These are phyloP conservation scores for Graphium colonna DNA, from an alignment of 2,888 invertebrate species.

Conservation along the genomic window DNA sequence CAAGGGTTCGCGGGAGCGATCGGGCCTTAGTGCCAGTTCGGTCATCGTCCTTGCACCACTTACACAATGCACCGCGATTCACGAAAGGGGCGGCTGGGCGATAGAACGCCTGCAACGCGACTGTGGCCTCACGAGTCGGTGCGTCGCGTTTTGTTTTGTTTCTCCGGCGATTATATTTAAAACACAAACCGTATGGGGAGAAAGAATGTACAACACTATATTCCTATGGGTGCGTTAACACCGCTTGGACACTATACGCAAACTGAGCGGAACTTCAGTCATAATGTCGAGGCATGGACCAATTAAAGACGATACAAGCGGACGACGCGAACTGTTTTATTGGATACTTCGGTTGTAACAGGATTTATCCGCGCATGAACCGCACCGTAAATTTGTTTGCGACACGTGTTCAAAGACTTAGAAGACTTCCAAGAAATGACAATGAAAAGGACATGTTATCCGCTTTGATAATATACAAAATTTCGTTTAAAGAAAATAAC, in stretches of 20 bases:
- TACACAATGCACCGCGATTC: slow-evolving; percentile 27
- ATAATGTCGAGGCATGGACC: slow-evolving; percentile 42
- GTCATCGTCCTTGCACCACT: slow-evolving; percentile 54
- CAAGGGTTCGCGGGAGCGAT: slow-evolving; percentile 50
- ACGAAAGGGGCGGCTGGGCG: slow-evolving; percentile 55
- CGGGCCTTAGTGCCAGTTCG: slow-evolving; percentile 56
- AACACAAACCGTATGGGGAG: slow-evolving; percentile 3
- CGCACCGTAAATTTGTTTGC: slow-evolving; percentile 29
- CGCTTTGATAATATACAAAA: too few species aligned
- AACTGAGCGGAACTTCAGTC: slow-evolving; percentile 46
- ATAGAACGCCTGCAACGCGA: slow-evolving; percentile 60
- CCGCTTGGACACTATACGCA: slow-evolving; percentile 41
- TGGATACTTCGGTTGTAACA: slow-evolving; percentile 68
- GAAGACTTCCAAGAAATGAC: too few species aligned
- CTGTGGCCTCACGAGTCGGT: slow-evolving; percentile 46
- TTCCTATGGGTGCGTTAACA: slow-evolving; percentile 28
- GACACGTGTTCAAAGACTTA: slow-evolving; percentile 14
- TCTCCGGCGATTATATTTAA: background rate
- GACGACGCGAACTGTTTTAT: slow-evolving; percentile 58
- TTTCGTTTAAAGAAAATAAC: too few species aligned
- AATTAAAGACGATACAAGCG: slow-evolving; percentile 60
- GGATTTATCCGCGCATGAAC: slow-evolving; percentile 64
- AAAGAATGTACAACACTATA: background rate
- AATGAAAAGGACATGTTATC: too few species aligned
- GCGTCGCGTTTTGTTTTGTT: slow-evolving; percentile 15